Percentiles rank a stretch among this genome's conserved stretches.
Evolutionary conservation across 2,797 vertebrate genomes (phyloP).

Genomic region (Garrulus glandarius): DNA sequence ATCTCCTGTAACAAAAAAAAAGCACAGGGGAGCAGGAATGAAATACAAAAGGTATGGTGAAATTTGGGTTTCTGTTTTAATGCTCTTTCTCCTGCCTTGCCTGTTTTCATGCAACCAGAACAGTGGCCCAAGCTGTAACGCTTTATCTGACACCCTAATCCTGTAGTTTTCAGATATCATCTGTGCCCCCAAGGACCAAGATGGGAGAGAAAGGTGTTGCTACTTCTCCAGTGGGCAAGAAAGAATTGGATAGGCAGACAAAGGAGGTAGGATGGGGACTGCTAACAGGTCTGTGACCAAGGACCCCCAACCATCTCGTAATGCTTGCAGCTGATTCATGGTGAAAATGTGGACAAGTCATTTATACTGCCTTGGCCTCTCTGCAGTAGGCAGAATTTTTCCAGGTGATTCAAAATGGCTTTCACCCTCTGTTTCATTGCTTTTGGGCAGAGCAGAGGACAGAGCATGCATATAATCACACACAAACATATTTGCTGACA

Average conservation of each 20-base stretch:
- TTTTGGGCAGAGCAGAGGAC: not conserved
- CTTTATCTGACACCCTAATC: not conserved
- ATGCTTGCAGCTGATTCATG: not conserved
- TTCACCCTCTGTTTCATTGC: not conserved
- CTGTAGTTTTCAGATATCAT: not conserved
- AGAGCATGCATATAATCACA: not conserved
- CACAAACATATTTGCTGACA: accelerated
- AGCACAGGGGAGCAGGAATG: not conserved
- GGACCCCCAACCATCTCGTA: not conserved
- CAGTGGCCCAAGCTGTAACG: not conserved
- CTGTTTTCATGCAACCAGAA: not conserved
- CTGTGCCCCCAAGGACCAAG: not conserved
- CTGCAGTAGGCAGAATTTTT: not conserved
- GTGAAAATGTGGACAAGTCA: accelerated
- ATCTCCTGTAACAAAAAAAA: not conserved
- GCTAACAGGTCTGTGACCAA: not conserved
- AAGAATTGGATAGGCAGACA: not conserved
- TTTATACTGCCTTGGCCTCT: not conserved
- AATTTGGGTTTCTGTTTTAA: not conserved
- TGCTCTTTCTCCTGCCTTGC: not conserved
- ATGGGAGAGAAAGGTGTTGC: not conserved
- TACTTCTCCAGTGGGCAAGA: not conserved
- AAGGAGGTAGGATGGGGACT: not conserved
- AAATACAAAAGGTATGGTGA: not conserved
- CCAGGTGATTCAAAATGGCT: not conserved